Base-by-base conservation (phyloP, 2,888 invertebrate genomes). In the Drosophila phalerata region DNA sequence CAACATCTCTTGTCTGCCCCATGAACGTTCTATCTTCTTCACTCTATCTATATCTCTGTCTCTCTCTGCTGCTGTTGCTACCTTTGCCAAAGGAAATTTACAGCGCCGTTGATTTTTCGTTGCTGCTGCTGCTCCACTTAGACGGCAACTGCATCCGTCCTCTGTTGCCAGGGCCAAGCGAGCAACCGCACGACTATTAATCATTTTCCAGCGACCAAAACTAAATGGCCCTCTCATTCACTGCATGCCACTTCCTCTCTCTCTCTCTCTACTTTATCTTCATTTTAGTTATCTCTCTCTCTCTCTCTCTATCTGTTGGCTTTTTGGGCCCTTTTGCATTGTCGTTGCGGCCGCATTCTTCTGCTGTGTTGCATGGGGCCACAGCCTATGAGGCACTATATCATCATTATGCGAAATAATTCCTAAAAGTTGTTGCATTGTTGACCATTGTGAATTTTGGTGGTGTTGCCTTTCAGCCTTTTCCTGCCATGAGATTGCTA, bases 131-230 rank as follows among this genome's bases (percentile, higher is more conserved):
- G 87, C 79, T 83, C 85, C 85, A 85, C 73, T 87, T 84, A 76
- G 65, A 51, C 66, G 57, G 57, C 69, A 69, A 67, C 76, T 37
- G 77, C 83, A 86, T 74, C 78, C 82, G 81, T 69, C 61, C 62
- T 28, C 61, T 19, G 71, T 66, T 69, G 66, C 61, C 77, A 69
- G 69, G 69, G 64, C 74, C 67, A 81, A 73, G 66, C 69, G 51
- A 77, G 70, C 63, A 74, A 79, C 79, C 73, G 68, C 87, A 85
- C 85, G 83, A 85, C 88, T 83, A 83, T 83, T 83, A 83, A 83
- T 83, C 88, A 83, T 85, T 87, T 83, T 87, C 77, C 88, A 87
- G 88, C 75, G 75, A 85, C 87, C 87, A 83, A 83, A 87, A 85
- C 85, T 85, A 74, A 85, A 75, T 87, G 77, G 77, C 63, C 64